Conservation (phyloP, 2,888 invertebrate genomes). For the Plagodis dolabraria region DNA sequence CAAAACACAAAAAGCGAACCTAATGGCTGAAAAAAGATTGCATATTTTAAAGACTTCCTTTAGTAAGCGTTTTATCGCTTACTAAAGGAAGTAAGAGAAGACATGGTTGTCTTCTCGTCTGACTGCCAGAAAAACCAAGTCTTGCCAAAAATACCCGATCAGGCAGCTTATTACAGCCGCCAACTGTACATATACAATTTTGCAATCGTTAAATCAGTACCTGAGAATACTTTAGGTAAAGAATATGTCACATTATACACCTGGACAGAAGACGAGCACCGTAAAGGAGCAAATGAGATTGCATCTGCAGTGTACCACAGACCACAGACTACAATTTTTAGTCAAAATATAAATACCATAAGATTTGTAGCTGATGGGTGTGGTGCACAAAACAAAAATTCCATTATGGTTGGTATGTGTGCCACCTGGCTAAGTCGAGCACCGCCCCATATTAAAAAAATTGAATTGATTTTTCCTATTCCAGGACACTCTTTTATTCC, state of each 20-base stretch:
- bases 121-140: constrained; percentile 39
- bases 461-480: constrained; percentile 37
- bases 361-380: constrained; percentile 39
- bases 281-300: constrained; percentile 43
- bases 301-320: constrained; percentile 38
- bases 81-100: constrained; percentile 30
- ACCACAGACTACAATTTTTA: constrained; percentile 18
- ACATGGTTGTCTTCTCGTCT: constrained; percentile 15
- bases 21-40: constrained; percentile 34
- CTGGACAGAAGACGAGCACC: constrained; percentile 41
- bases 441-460: constrained; percentile 22
- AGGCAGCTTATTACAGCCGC: constrained; percentile 40
- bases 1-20: constrained; percentile 18
- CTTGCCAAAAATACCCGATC: constrained; percentile 40
- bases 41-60: constrained; percentile 30
- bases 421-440: constrained; percentile 31
- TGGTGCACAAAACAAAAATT: constrained; percentile 41
- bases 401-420: constrained; percentile 39
- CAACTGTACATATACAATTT: constrained; percentile 45
- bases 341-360: constrained; percentile 31
- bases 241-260: constrained; percentile 37
- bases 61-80: constrained; percentile 34
- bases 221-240: constrained; percentile 31
- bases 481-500: constrained; percentile 39
- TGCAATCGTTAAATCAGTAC: constrained; percentile 33